These are phyloP conservation scores for Meteorus sp. DNA, from an alignment of 1,140 invertebrate genomes.

Conservation along the genomic window DNA sequence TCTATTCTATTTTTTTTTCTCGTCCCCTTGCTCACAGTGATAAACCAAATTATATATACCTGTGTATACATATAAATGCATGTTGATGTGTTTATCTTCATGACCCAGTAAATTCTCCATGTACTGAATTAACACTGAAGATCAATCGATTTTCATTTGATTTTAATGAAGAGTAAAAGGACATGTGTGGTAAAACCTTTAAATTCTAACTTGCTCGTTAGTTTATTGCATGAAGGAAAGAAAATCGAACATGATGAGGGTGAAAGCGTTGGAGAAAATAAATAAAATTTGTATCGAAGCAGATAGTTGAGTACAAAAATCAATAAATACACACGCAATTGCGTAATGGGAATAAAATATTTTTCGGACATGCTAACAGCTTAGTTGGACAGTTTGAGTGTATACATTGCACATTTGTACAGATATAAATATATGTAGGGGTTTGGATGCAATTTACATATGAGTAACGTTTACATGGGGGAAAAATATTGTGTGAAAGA, in stretches of 20 bases:
- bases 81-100: not conserved
- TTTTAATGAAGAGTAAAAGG: conserved; percentile 4
- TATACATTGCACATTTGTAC: too few relatives aligned
- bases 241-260: too few relatives aligned
- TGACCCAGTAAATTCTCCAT: not conserved
- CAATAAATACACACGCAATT: conserved; percentile 14
- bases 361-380: conserved; percentile 23
- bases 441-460: too few relatives aligned
- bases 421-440: too few relatives aligned
- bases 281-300: not conserved
- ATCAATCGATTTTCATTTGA: not conserved
- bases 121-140: not conserved
- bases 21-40: not conserved
- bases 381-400: conserved; percentile 17
- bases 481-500: too few relatives aligned
- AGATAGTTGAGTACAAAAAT: not conserved
- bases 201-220: too few relatives aligned
- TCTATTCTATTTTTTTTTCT: not conserved
- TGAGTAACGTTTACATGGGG: too few relatives aligned
- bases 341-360: conserved; percentile 13
- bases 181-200: not conserved
- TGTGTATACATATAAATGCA: not conserved
- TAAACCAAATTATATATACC: too few relatives aligned
- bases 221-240: too few relatives aligned
- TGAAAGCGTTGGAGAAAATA: not conserved